Evolutionary conservation across 2,797 vertebrate species (phyloP).

Genomic region (Argyrosomus regius): DNA sequence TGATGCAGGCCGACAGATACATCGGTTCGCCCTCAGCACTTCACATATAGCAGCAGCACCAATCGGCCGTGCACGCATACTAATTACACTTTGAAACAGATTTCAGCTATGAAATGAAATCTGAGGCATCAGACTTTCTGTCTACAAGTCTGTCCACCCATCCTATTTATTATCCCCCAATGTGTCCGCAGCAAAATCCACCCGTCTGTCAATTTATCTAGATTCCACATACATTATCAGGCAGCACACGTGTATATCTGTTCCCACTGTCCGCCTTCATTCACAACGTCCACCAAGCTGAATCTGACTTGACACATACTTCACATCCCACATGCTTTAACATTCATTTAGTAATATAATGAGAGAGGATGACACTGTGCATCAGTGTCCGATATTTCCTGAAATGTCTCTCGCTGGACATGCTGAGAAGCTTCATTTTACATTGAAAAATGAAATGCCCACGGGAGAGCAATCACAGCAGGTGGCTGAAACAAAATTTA

Average conservation of each 20-base stretch:
- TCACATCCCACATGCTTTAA: slow-evolving; percentile 34
- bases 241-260: slow-evolving; percentile 19
- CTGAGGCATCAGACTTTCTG: slow-evolving; percentile 29
- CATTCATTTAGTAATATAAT: slow-evolving; percentile 32
- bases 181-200: slow-evolving; percentile 22
- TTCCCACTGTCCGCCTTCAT: slow-evolving; percentile 7
- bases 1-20: slow-evolving; percentile 53
- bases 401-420: not conserved
- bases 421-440: not conserved
- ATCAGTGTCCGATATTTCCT: not conserved
- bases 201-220: slow-evolving; percentile 12
- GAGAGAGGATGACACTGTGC: slow-evolving; percentile 16
- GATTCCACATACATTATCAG: slow-evolving; percentile 38
- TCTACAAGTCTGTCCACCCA: slow-evolving; percentile 6
- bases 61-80: slow-evolving; percentile 30
- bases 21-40: slow-evolving; percentile 41
- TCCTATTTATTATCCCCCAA: slow-evolving; percentile 28
- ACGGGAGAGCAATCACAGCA: not conserved
- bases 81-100: slow-evolving; percentile 52
- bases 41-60: slow-evolving; percentile 53
- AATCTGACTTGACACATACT: slow-evolving; percentile 40
- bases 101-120: slow-evolving; percentile 42
- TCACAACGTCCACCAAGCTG: not conserved
- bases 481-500: not conserved
- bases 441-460: not conserved